phyloP scores from a whole-genome alignment of 37 sponge, comb jelly and placozoan genomes.

The Beroe ovata region DNA sequence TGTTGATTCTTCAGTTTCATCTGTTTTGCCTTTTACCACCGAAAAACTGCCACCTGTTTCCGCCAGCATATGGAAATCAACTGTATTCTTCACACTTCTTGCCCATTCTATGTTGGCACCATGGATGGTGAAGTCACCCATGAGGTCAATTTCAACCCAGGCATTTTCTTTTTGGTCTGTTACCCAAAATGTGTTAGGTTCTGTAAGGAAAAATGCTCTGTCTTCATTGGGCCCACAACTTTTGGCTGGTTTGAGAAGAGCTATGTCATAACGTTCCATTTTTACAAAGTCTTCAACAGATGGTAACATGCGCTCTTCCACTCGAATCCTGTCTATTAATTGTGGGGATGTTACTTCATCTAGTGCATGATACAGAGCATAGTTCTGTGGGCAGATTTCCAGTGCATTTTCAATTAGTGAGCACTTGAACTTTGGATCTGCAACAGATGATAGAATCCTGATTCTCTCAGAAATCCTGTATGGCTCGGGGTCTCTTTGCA shows the following conservation, averaged over 20 bases:
- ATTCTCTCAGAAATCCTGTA: neutral
- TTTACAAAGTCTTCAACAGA: neutral
- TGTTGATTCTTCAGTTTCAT: neutral
- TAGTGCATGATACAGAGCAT: neutral
- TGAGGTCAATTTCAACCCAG: slow-evolving; percentile 26
- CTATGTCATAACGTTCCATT: neutral
- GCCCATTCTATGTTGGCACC: neutral
- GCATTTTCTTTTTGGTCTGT: neutral
- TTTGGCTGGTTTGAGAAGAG: neutral
- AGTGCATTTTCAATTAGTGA: neutral
- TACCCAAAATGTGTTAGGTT: neutral
- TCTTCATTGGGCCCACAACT: neutral
- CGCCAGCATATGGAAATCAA: neutral
- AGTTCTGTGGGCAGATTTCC: slow-evolving; percentile 1
- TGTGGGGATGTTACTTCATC: neutral
- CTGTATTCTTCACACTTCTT: neutral
- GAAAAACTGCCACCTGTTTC: neutral
- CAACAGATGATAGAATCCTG: neutral
- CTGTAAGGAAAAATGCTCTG: neutral
- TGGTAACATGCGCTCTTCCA: neutral
- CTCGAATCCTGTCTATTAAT: neutral
- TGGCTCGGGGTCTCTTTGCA: neutral
- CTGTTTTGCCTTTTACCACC: neutral
- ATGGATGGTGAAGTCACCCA: neutral
- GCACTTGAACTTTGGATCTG: neutral